Evolutionary conservation across 2,888 invertebrate genomes (phyloP).

Genomic region (Pogonocherus hispidulus): DNA sequence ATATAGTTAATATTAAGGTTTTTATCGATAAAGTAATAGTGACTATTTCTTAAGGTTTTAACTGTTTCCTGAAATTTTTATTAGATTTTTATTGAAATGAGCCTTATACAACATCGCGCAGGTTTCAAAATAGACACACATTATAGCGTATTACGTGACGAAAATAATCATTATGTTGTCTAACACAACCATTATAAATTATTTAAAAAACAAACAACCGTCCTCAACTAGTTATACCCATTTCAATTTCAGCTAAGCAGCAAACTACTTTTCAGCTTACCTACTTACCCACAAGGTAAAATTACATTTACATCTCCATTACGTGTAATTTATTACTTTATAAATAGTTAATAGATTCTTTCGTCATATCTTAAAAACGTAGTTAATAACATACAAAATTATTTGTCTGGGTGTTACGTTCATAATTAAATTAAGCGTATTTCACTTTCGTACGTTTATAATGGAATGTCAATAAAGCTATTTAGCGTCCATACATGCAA

Average conservation of each 20-base stretch:
- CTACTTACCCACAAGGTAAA: constrained; percentile 1
- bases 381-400: background rate
- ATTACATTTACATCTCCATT: constrained; percentile 2
- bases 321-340: background rate
- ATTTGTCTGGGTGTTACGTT: background rate
- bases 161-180: background rate
- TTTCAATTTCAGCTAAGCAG: no score
- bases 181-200: background rate
- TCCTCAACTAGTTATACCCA: no score
- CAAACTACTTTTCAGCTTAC: background rate
- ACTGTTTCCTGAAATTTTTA: background rate
- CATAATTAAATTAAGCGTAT: background rate
- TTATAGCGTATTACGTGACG: background rate
- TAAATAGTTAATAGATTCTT: background rate
- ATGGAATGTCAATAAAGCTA: background rate
- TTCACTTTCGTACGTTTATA: background rate
- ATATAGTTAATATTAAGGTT: no score
- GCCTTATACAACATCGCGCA: background rate
- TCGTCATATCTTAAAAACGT: background rate
- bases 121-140: background rate
- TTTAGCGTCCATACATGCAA: background rate
- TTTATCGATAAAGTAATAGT: no score
- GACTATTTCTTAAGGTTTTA: background rate
- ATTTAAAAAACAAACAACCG: constrained; percentile 1
- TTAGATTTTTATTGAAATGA: background rate